Base-by-base conservation (phyloP, 2,888 invertebrate genomes). In the Apamea epomidion region DNA sequence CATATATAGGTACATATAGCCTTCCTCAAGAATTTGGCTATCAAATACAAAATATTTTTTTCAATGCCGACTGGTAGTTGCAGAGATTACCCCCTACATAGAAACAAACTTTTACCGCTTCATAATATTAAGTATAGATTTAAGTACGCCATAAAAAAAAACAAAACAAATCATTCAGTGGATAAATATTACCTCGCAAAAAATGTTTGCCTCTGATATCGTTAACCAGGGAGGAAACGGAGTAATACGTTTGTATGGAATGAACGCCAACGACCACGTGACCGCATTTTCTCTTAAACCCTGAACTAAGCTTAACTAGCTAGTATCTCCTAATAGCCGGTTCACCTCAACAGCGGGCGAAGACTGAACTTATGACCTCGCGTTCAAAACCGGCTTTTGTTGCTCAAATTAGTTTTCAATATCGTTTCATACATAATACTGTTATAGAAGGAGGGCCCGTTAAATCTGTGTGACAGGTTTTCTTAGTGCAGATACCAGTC, bases 361-460 rank as follows among this genome's bases (percentile, higher is more conserved):
- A 42, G 25, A 73, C 73, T 81, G 81, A 81, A 62, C 78, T 58
- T 29, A 7, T n/a, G 51, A 73, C 81, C 79, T n/a, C 60, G 62
- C 25, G 7, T 81, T 10, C 29, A 37, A n/a, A 7, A n/a, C 3
- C 2, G 37, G 29, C 10, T 18, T 2, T 29, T 68, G 18, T 14
- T 5, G 37, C 25, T 42, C 10, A 72, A 62, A 51, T 42, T 71
- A 32, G 48, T 69, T 37, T 1, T 42, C 29, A 45, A 64, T 64
- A 64, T 64, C 10, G 32, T 32, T 64, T 62, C 2, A 16, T 18
- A 29, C 7, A 6, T 62, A 29, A 18, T 18, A 62, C 7, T 14
- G n/a, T n/a, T 60, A 29, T 62, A 14, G 16, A 29, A 29, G 62
- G 29, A 18, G 16, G 29, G 62, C 6, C 25, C 2, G 18, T 1